Percentiles rank a stretch among this genome's conserved stretches.
Evolutionary conservation across 2,797 vertebrate species (phyloP).

Genomic region (Okamejei kenojei): DNA sequence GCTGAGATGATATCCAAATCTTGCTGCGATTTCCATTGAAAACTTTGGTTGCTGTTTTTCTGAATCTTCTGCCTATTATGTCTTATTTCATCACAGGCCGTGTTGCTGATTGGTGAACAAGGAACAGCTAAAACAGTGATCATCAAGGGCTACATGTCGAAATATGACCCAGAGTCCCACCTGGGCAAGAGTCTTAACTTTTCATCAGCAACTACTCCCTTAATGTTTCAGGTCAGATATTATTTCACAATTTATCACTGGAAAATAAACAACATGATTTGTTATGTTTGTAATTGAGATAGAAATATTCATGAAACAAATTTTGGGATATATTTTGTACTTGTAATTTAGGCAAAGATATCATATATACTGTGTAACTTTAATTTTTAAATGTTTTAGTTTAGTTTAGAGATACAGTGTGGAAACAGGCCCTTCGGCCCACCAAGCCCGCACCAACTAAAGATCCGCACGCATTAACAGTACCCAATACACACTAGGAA

Average conservation of each 20-base stretch:
- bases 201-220: conserved; percentile 87
- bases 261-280: neutral
- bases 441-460: no score
- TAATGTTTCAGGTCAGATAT: conserved; percentile 84
- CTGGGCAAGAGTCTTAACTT: conserved; percentile 82
- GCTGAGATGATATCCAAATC: neutral
- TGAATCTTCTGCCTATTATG: no score
- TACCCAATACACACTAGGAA: no score
- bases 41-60: neutral
- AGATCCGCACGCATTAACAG: no score
- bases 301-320: neutral
- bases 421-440: no score
- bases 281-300: neutral
- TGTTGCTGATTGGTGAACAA: conserved; percentile 90
- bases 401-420: neutral
- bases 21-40: neutral
- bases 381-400: neutral
- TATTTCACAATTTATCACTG: neutral
- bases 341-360: neutral
- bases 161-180: conserved; percentile 79
- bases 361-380: neutral
- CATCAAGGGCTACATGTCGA: conserved; percentile 83
- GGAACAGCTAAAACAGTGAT: conserved; percentile 94
- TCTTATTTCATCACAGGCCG: conserved; percentile 62
- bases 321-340: neutral